Percentiles rank a stretch among this genome's conserved stretches.
These are phyloP conservation scores for Hippocampus comes DNA, from an alignment of 2,113 vertebrate genomes.

Conservation along the genomic window DNA sequence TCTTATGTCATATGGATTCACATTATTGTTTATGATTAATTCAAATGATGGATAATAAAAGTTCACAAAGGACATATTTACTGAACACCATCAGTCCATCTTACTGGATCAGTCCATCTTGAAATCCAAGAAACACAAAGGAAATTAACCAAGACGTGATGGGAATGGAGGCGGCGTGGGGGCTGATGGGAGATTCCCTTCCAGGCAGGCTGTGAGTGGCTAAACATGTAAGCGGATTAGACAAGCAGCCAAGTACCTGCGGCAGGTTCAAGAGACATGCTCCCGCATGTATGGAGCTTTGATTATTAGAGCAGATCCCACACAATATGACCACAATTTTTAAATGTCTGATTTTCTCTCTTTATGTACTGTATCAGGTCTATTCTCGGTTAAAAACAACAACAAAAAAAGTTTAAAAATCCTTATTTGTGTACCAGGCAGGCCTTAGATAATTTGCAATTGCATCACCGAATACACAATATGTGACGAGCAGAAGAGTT, in stretches of 20 bases:
- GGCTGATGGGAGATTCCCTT: conserved; percentile 12
- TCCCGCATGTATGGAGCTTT: too few species aligned
- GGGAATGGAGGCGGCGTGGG: not conserved
- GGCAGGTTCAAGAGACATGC: conserved; percentile 9
- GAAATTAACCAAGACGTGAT: not conserved
- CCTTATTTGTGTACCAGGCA: too few species aligned
- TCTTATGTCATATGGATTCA: not conserved
- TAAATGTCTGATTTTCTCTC: too few species aligned
- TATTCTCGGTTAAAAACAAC: too few species aligned
- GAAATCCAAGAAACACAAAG: not conserved
- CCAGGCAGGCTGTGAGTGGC: conserved; percentile 37
- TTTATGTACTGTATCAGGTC: too few species aligned
- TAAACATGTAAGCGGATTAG: conserved; percentile 45
- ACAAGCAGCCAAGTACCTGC: conserved; percentile 44
- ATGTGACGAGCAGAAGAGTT: too few species aligned
- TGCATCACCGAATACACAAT: too few species aligned
- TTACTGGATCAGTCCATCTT: not conserved
- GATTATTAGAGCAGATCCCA: too few species aligned
- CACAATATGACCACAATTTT: too few species aligned
- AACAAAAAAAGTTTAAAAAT: too few species aligned
- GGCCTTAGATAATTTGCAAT: too few species aligned
- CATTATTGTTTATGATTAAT: not conserved
- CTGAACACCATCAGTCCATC: not conserved
- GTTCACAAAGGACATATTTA: not conserved
- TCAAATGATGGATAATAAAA: not conserved